phyloP scores from a whole-genome alignment of 2,113 vertebrate species.

The Labrus mixtus region DNA sequence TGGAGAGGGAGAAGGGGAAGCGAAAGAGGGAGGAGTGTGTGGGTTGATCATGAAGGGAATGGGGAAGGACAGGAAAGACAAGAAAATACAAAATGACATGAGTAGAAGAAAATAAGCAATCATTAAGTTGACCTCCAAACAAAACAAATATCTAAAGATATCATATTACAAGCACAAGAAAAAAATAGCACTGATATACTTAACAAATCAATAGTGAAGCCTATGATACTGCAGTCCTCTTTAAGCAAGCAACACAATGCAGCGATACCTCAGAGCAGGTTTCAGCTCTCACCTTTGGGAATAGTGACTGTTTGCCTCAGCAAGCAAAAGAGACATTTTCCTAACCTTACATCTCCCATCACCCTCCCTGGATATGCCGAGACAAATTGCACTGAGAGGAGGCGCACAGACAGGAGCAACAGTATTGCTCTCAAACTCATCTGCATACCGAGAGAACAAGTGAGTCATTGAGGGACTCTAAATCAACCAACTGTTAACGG shows the following conservation, averaged over 20 bases:
- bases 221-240: constrained; percentile 16
- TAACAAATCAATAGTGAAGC: constrained; percentile 24
- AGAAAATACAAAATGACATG: not conserved
- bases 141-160: not conserved
- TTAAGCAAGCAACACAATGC: constrained; percentile 19
- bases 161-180: not conserved
- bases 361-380: constrained; percentile 40
- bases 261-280: constrained; percentile 29
- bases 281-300: constrained; percentile 41
- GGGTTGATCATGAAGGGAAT: no score
- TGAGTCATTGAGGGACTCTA: constrained; percentile 65
- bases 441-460: constrained; percentile 70
- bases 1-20: not conserved
- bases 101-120: not conserved
- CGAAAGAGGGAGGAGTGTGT: constrained; percentile 61
- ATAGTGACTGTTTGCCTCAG: constrained; percentile 47
- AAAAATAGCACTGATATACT: constrained; percentile 17
- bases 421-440: constrained; percentile 46
- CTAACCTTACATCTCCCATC: constrained; percentile 29
- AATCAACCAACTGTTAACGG: constrained; percentile 52
- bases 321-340: constrained; percentile 54
- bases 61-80: not conserved
- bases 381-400: constrained; percentile 52
- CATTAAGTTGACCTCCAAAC: not conserved
- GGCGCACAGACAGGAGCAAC: constrained; percentile 34